Base-by-base conservation (phyloP, 2,113 vertebrate species). In the Erythrolamprus reginae region DNA sequence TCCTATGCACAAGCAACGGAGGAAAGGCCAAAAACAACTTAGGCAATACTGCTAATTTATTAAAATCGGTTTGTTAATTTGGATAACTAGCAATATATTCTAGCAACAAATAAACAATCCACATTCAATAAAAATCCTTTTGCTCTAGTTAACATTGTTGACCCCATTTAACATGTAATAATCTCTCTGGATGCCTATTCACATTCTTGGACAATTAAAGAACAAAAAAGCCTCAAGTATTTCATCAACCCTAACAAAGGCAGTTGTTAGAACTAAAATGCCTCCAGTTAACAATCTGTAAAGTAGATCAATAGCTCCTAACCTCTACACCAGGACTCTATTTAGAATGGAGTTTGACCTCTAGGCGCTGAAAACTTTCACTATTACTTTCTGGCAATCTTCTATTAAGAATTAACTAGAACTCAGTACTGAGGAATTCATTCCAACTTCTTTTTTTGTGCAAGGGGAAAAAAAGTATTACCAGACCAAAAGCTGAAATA, bases 281-380 rank as follows among this genome's bases (percentile, higher is more conserved):
- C 38, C 33, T 23, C 89, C 61, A 47, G 86, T 88, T 88, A 91
- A 77, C 26, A 84, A 91, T 88, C 86, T 28, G 48, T 58, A 61
- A 51, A 33, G 26, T 38, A 91, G 90, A 91, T 88, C 90, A 88
- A 91, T 88, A 91, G 53, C 84, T 91, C 53, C 86, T 88, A 82
- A 82, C 88, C 77, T 91, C 45, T 55, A 84, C 70, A 50, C 77
- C 55, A 50, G 5, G 53, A n/a, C 58, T 87, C 45, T 4, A 61
- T 88, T 88, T 91, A 91, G 70, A 88, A 88, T 53, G 53, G 47
- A 58, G 83, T 84, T 91, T 51, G 77, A 61, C 70, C 70, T 53
- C 13, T 84, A 84, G 90, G 86, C 53, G 51, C 19, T 84, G 23
- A 84, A 61, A 83, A 50, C 47, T 90, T 82, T 61, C 47, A 88